Conservation (phyloP, 1,140 invertebrate genomes). For the Penaeus vannamei region DNA sequence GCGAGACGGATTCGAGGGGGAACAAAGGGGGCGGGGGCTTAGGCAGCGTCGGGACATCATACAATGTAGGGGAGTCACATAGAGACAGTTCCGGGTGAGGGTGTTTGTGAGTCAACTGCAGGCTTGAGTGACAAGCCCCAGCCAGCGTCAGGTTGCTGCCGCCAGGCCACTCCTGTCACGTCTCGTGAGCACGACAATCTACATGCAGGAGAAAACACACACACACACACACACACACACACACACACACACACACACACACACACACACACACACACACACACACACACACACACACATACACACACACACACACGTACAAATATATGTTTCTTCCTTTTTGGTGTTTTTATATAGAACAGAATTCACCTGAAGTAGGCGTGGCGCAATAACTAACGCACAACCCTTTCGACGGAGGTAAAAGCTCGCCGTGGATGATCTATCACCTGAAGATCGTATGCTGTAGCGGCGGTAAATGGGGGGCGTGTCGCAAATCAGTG, state of each 20-base stretch:
- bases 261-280: too few relatives aligned
- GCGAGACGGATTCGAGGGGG: background rate
- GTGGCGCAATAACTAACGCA: too few relatives aligned
- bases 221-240: too few relatives aligned
- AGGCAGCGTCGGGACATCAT: constrained; percentile 9
- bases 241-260: too few relatives aligned
- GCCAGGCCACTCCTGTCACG: constrained; percentile 16
- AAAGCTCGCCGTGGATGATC: too few relatives aligned
- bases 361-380: too few relatives aligned
- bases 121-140: constrained; percentile 35
- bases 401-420: too few relatives aligned
- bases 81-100: constrained; percentile 36
- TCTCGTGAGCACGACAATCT: constrained; percentile 1
- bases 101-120: constrained; percentile 18
- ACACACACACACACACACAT: too few relatives aligned
- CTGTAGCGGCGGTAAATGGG: background rate
- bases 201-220: background rate
- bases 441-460: too few relatives aligned
- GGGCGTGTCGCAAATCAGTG: background rate
- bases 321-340: too few relatives aligned
- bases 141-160: constrained; percentile 12
- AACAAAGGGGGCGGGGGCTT: background rate
- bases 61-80: background rate
- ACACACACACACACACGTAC: too few relatives aligned
- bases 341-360: too few relatives aligned